phyloP scores from a whole-genome alignment of 2,113 vertebrate genomes.

The Aplodontia rufa region DNA sequence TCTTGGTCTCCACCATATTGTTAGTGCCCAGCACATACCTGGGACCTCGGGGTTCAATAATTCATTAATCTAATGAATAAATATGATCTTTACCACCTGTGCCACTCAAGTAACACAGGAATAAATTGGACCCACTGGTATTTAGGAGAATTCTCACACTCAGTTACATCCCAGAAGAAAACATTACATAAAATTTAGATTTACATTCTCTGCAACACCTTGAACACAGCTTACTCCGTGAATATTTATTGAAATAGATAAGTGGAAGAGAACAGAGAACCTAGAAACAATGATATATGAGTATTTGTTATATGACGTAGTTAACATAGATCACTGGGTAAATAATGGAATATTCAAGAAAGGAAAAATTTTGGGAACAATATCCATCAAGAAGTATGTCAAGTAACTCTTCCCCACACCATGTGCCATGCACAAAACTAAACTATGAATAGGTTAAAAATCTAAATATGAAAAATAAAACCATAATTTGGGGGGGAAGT shows the following conservation, averaged over 20 bases:
- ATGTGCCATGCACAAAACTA: not conserved
- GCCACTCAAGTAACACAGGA: not conserved
- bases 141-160: not conserved
- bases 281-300: not conserved
- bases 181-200: not conserved
- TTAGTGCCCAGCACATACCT: not conserved
- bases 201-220: not conserved
- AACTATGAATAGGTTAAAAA: not conserved
- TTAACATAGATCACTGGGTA: not conserved
- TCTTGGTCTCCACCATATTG: not conserved
- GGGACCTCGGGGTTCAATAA: not conserved
- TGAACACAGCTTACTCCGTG: not conserved
- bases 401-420: not conserved
- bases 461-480: conserved; percentile 20
- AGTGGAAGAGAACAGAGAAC: not conserved
- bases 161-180: not conserved
- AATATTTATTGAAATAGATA: not conserved
- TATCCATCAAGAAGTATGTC: not conserved
- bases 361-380: not conserved
- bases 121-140: not conserved
- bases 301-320: not conserved
- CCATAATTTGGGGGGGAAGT: not conserved
- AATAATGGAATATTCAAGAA: not conserved
- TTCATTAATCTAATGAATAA: not conserved
- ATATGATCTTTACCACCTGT: not conserved